Evolutionary conservation across 2,888 invertebrate genomes (phyloP), one percentile per base, ranked within the genome.

Genomic region (Tetramorium bicarinatum): DNA sequence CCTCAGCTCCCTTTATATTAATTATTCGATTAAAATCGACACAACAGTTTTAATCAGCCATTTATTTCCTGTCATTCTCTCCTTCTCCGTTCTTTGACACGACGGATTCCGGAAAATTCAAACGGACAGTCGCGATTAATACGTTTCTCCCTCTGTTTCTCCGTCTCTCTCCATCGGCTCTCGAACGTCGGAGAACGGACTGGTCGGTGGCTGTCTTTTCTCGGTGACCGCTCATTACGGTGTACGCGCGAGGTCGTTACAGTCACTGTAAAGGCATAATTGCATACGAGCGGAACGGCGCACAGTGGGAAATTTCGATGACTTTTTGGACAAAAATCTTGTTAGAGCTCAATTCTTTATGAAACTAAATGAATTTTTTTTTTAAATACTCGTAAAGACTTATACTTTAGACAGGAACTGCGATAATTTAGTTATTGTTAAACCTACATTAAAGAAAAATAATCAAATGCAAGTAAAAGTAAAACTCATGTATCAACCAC

Each of bases 231-330:
- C 47, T 80, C 79, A 71, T 80, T 80, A 80, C 62, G 41, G 62
- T 54, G 75, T 41, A 62, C 62, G 81, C 77, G 41, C 81, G 81
- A 75, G 81, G 81, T 75, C 64, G 75, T 81, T 75, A 64, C 81
- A 75, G 75, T 81, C 81, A 76, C 44, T 64, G 62, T 75, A 80
- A 80, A 75, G 29, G 61, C 61, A 81, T 81, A 81, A 81, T 81
- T 75, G 81, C 81, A 75, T 76, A 67, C 64, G 82, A 76, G 66
- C 79, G 67, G 82, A 59, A 79, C 72, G 81, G 47, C 75, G 47
- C n/a, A n/a, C n/a, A n/a, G n/a, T n/a, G n/a, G n/a, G n/a, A n/a
- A n/a, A n/a, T n/a, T n/a, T n/a, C n/a, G n/a, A n/a, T n/a, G n/a
- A n/a, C n/a, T n/a, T n/a, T n/a, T n/a, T n/a, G n/a, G n/a, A n/a